Base-by-base conservation (phyloP, 1,140 invertebrate genomes). In the Samia ricini region DNA sequence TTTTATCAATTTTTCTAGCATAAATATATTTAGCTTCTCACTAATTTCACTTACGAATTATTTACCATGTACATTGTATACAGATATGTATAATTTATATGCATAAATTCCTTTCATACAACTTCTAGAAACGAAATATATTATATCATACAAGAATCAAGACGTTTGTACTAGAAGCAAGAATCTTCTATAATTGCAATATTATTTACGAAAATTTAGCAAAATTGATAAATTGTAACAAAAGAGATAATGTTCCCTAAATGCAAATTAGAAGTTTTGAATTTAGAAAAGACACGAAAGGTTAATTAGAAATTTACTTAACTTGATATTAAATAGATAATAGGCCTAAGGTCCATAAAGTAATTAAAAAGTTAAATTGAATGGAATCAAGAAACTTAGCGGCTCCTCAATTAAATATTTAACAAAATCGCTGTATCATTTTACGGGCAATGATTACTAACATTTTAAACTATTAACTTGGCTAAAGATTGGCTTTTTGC, bases 301-400 rank as follows among this genome's bases (percentile, higher is more conserved):
- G 52, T 24, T 15, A 55, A 55, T 55, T 55, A 55, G 21, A 24
- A 15, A 23, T 55, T 22, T 24, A 20, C 21, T 19, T n/a, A 24
- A 55, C 52, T 55, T 55, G 52, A 55, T 55, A 55, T 21, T 21
- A 76, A 64, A 72, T 10, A 42, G 33, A 42, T 79, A 76, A 74
- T 76, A 68, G 61, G 29, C n/a, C 63, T 60, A 61, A 66, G 67
- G 66, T 69, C 61, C 68, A 71, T 74, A 71, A 77, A 76, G 68
- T 77, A 81, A 81, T 83, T 79, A 79, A 77, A 80, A 80, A 83
- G 78, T 81, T 83, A 72, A 83, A 83, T 83, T 80, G 74, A 42
- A 42, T 42, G 33, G 70, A 78, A 66, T 54, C 68, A 67, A 63
- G 73, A 61, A 36, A 56, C 52, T 64, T 51, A 57, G 60, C 60